Conservation (phyloP, 2,113 vertebrate species). For the Neogale vison region DNA sequence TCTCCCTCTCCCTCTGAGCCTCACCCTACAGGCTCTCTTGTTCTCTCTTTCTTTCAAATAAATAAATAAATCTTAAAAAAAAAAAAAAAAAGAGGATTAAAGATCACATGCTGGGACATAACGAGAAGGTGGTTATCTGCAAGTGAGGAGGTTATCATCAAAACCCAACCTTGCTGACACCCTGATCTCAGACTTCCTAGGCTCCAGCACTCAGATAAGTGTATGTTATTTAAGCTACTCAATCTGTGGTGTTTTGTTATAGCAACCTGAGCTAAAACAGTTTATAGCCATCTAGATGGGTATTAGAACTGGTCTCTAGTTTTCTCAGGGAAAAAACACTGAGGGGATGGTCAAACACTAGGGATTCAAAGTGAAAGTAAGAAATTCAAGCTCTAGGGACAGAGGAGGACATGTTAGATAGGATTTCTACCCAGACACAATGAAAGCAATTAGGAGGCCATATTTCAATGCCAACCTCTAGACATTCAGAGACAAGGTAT, state of each 20-base stretch:
- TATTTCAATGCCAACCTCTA: not conserved
- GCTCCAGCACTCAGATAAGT: not conserved
- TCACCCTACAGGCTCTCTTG: not conserved
- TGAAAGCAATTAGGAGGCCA: not conserved
- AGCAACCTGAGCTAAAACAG: not conserved
- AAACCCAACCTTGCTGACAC: not conserved
- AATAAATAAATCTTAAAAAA: not conserved
- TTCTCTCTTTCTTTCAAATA: not conserved
- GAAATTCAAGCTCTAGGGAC: not conserved
- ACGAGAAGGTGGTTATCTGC: not conserved
- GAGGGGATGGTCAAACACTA: not conserved
- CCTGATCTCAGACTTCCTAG: not conserved
- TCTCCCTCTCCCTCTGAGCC: not conserved
- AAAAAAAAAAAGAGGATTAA: not conserved
- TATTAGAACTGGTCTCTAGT: not conserved
- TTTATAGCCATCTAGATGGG: not conserved
- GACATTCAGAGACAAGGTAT: not conserved
- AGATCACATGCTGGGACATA: not conserved
- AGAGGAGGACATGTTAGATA: not conserved
- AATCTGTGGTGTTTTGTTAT: not conserved
- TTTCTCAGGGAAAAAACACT: not conserved
- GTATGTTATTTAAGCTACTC: not conserved
- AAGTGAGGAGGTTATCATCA: not conserved
- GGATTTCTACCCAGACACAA: not conserved
- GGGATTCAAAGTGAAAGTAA: not conserved